Evolutionary conservation across 2,797 vertebrate genomes (phyloP).

Genomic region (Gambusia yucatana): DNA sequence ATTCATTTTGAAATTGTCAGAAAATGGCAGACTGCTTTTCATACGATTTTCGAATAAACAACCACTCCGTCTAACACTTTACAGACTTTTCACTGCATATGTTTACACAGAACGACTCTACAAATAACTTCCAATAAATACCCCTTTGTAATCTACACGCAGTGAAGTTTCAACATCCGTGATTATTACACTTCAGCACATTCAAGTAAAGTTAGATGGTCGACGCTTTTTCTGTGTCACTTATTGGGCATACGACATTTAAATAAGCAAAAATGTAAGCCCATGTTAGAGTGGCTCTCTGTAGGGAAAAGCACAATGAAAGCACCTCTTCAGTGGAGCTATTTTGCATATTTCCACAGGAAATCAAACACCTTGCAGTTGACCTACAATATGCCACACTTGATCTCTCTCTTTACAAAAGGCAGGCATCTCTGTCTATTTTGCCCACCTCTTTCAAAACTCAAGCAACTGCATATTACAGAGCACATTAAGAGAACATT

Average conservation of each 20-base stretch:
- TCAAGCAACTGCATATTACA: slow-evolving; percentile 13
- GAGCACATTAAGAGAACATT: slow-evolving; percentile 26
- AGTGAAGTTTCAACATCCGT: background rate
- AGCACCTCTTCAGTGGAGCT: slow-evolving; percentile 67
- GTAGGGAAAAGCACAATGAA: slow-evolving; percentile 55
- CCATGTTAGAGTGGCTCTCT: slow-evolving; percentile 42
- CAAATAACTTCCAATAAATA: background rate
- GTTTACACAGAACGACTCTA: background rate
- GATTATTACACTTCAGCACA: slow-evolving; percentile 17
- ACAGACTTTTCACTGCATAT: slow-evolving; percentile 1
- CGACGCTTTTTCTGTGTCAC: slow-evolving; percentile 17
- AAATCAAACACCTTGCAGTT: slow-evolving; percentile 74
- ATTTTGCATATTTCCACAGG: slow-evolving; percentile 78
- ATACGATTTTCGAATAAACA: slow-evolving; percentile 36
- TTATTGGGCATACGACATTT: slow-evolving; percentile 25
- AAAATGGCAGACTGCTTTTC: slow-evolving; percentile 74
- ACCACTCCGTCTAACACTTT: background rate
- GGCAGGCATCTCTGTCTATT: slow-evolving; percentile 9
- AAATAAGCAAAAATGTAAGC: slow-evolving; percentile 9
- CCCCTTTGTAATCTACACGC: background rate
- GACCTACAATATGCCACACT: slow-evolving; percentile 73
- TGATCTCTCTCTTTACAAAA: slow-evolving; percentile 48
- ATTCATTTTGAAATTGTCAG: slow-evolving; percentile 77
- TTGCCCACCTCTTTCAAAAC: slow-evolving; percentile 27
- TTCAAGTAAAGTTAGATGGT: background rate